These are phyloP conservation scores for Neria commutata DNA, from an alignment of 2,888 invertebrate species.

Conservation along the genomic window DNA sequence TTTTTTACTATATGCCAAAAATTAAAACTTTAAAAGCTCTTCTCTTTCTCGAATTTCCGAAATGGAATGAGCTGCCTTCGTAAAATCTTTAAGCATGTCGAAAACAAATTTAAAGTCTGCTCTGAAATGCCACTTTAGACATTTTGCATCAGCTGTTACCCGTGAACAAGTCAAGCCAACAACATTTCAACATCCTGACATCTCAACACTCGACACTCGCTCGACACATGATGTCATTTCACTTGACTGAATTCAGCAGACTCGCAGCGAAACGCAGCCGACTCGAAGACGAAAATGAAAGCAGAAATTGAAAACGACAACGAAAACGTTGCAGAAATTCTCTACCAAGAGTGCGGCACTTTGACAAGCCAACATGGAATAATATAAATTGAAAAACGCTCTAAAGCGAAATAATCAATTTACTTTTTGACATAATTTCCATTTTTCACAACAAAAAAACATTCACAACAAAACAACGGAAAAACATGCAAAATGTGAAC, in stretches of 20 bases:
- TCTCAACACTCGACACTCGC: conserved; percentile 17
- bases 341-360: conserved; percentile 45
- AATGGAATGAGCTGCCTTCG: no score
- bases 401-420: conserved; percentile 60
- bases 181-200: conserved; percentile 18
- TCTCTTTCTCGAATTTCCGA: no score
- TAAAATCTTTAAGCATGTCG: no score
- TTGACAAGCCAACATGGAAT: conserved; percentile 54
- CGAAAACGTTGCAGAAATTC: neutral
- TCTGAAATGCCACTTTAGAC: neutral
- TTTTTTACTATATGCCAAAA: no score
- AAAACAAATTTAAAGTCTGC: no score
- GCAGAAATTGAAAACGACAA: conserved; percentile 35
- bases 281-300: neutral
- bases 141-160: conserved; percentile 37
- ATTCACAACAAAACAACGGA: conserved; percentile 13
- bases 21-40: no score
- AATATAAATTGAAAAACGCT: conserved; percentile 59
- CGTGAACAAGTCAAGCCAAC: conserved; percentile 15
- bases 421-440: conserved; percentile 60
- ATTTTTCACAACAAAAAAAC: conserved; percentile 54
- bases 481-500: conserved; percentile 34
- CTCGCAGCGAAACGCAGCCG: neutral
- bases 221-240: conserved; percentile 56
- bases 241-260: conserved; percentile 43